Percentiles rank a stretch among this genome's conserved stretches.
These are phyloP conservation scores for Lutjanus erythropterus DNA, from an alignment of 2,113 vertebrate species.

Conservation along the genomic window DNA sequence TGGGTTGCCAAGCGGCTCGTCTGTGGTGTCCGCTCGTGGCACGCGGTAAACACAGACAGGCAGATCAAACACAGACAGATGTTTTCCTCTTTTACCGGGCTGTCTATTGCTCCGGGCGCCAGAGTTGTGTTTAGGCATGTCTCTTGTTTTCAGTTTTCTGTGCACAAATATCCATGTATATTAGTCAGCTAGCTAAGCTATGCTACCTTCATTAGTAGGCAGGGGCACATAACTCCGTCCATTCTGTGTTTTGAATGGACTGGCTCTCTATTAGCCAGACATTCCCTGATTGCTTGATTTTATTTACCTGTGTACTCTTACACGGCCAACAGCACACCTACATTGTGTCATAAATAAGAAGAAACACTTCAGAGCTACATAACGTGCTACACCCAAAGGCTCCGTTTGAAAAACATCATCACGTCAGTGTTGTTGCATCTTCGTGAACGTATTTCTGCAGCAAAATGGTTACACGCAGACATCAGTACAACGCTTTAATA, in stretches of 20 bases:
- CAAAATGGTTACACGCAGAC: background rate
- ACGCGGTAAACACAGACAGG: slow-evolving; percentile 68
- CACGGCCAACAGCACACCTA: too few species aligned
- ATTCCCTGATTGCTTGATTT: background rate
- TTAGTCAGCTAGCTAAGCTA: background rate
- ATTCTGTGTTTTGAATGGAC: slow-evolving; percentile 39
- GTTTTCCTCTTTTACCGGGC: background rate
- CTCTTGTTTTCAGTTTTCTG: too few species aligned
- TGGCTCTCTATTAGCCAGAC: background rate
- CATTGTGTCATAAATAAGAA: too few species aligned
- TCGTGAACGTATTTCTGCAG: background rate
- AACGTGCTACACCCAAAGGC: background rate
- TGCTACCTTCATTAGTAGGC: slow-evolving; percentile 11
- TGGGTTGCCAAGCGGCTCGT: slow-evolving; percentile 50
- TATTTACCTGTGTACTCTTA: background rate
- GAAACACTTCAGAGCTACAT: background rate
- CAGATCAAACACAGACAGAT: slow-evolving; percentile 17
- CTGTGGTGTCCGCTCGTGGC: slow-evolving; percentile 28
- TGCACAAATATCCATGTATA: background rate
- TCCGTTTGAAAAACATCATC: background rate
- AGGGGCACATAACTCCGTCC: background rate
- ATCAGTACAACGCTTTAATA: background rate
- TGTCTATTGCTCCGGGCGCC: accelerated
- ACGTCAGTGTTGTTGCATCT: background rate
- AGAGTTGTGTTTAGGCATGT: background rate